Evolutionary conservation across 2,797 vertebrate species (phyloP), one percentile per base, ranked within the genome.

Genomic region (Sebastes taczanowskii): DNA sequence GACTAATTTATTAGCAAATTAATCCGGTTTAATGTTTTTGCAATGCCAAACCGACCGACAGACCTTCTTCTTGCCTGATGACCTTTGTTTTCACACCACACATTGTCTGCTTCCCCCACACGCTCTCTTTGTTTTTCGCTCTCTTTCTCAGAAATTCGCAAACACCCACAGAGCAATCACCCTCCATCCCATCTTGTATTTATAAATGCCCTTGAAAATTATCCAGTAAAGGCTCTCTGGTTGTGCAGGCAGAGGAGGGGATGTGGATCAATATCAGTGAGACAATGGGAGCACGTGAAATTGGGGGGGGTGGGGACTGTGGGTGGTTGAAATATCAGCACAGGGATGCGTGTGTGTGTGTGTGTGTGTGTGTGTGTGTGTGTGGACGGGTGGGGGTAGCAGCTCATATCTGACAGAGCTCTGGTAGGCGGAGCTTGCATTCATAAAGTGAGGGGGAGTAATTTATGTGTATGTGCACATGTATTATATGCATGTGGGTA

Each of bases 161-260:
- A 82, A 82, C 55, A 81, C 75, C 80, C 64, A 78, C 32, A 71
- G 58, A 83, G 63, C 71, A 55, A 74, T 82, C 67, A 62, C 22
- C 72, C 64, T 80, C 66, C 71, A 73, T 58, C 68, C 72, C 72
- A 68, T 74, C 67, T 66, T 74, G 80, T 87, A 92, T 93, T 94
- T 86, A 91, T 83, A 89, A 92, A 94, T 72, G 87, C 74, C 92
- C 91, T 91, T 94, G 93, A 92, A 93, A 92, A 93, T 81, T 66
- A 93, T 92, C 90, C 91, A 90, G 84, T 84, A 82, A 88, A 79
- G 84, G 72, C 86, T 85, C 80, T 83, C 73, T 82, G 82, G 78
- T 35, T 72, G 75, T 55, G 74, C 74, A 86, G 74, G 80, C 70
- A 67, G 77, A 76, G 27, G 69, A 86, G 85, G 73, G 85, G 76